Conservation (phyloP, 2,797 vertebrate species). For the Silurus aristotelis region DNA sequence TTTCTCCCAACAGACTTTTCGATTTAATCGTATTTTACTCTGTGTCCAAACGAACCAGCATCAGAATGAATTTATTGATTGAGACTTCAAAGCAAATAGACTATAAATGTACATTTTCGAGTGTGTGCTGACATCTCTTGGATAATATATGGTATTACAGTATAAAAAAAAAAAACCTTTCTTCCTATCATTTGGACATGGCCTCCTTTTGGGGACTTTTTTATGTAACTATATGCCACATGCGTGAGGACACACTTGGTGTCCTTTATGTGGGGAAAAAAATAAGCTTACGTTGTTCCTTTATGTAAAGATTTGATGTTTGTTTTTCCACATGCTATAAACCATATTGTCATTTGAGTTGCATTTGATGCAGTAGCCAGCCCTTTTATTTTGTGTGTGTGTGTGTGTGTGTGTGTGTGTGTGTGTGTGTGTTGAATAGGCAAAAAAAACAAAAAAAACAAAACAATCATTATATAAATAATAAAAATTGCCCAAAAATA, state of each 20-base stretch:
- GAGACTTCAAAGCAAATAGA: no score
- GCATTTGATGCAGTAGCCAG: neutral
- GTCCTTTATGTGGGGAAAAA: neutral
- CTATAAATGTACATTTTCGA: neutral
- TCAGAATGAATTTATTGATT: no score
- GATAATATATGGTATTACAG: neutral
- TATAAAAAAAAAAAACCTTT: neutral
- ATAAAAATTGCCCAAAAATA: neutral
- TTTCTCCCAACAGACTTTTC: no score
- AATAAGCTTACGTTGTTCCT: neutral
- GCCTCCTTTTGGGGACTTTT: neutral
- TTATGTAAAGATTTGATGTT: neutral
- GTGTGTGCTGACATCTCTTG: neutral
- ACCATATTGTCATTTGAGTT: neutral
- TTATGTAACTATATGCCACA: neutral
- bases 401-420: no score
- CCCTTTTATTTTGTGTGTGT: neutral
- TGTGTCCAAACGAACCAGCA: no score
- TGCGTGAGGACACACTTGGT: neutral
- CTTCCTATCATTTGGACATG: neutral
- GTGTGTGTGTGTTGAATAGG: neutral
- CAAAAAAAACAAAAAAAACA: neutral
- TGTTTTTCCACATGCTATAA: no score
- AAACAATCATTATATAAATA: neutral
- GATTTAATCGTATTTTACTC: no score